phyloP scores from a whole-genome alignment of 2,113 vertebrate species.

The Neolamprologus fasciatus region DNA sequence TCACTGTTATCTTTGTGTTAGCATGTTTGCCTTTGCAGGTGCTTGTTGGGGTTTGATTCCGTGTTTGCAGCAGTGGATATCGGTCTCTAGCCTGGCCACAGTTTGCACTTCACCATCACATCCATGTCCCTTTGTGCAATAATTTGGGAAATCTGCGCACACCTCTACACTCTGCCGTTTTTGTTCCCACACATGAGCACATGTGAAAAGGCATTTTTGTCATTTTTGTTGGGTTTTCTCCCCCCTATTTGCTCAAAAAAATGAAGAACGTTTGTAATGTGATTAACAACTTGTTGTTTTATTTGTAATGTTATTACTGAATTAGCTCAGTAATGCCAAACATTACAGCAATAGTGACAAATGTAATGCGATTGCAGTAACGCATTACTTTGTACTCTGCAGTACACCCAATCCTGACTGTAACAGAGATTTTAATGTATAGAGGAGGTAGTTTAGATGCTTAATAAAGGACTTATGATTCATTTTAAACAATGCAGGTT shows the following conservation, averaged over 20 bases:
- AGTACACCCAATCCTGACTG: neutral
- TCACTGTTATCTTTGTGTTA: neutral
- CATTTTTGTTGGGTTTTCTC: neutral
- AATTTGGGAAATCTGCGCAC: neutral
- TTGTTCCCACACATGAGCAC: neutral
- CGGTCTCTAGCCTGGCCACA: neutral
- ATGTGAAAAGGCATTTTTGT: neutral
- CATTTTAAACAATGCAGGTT: neutral
- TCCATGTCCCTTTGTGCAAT: neutral
- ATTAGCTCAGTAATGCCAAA: neutral
- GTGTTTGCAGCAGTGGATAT: neutral
- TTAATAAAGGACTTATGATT: neutral
- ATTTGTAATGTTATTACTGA: neutral
- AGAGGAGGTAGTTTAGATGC: neutral
- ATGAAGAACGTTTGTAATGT: neutral
- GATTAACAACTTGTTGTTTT: neutral
- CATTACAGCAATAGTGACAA: neutral
- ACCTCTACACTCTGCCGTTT: neutral
- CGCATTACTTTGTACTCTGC: neutral
- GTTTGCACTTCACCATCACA: neutral
- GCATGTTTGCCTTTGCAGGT: neutral
- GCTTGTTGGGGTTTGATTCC: neutral
- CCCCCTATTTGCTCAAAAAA: neutral
- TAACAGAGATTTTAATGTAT: neutral
- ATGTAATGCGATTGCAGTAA: neutral